Evolutionary conservation across 2,888 invertebrate genomes (phyloP), one percentile per base, ranked within the genome.

Genomic region (Drosophila anceps): DNA sequence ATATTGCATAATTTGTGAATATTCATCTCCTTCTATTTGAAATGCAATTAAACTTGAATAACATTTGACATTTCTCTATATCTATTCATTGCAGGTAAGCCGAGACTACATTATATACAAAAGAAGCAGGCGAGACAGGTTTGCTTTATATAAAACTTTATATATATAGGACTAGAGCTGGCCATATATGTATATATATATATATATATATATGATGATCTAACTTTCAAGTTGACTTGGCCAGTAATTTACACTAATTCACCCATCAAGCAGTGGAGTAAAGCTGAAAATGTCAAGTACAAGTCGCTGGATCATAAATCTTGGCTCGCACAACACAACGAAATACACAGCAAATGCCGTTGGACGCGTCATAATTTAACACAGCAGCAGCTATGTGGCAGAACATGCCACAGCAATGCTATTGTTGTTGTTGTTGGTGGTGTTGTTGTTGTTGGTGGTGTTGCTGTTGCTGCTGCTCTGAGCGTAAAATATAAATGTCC

Each of bases 401-500:
- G 69, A 65, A 74, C 79, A 74, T 74, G 77, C 69, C 66, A 63
- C 57, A 70, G 59, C n/a, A 53, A 43, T 53, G 67, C 50, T 76
- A 61, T 58, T 65, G 67, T 50, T 76, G 71, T 51, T 48, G 20
- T 18, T 58, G 35, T n/a, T n/a, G n/a, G n/a, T n/a, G n/a, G n/a
- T n/a, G n/a, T n/a, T 70, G 43, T 59, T 79, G 59, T 59, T 67
- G n/a, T 31, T 51, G 12, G 20, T 63, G 67, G 51, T 73, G 44
- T 50, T 73, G 60, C 58, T 68, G 59, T 6, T 63, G 66, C 13
- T 35, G 67, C 65, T 41, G 66, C 67, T 74, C 57, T 54, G 57
- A 76, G 80, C 70, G 66, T 80, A 76, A 86, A 86, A 84, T 89
- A 87, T 87, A 89, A 87, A 87, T 87, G 86, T 87, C 88, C 86